Evolutionary conservation across 2,888 invertebrate genomes (phyloP).

Genomic region (Mythimna albipuncta): DNA sequence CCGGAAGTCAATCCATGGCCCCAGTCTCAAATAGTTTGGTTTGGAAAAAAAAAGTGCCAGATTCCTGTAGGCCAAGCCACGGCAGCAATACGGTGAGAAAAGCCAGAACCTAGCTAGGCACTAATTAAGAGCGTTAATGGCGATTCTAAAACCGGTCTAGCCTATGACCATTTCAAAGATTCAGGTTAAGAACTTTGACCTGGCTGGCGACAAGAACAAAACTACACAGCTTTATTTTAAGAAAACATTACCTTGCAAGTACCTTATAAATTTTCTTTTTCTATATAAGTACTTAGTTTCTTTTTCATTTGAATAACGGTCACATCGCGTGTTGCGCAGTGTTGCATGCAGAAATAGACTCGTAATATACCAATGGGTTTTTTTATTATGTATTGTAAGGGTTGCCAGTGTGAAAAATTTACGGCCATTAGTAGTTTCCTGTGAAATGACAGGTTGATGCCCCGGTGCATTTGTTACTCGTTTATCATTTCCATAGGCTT

Average conservation of each 20-base stretch:
- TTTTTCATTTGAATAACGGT: constrained; percentile 40
- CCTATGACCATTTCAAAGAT: constrained; percentile 6
- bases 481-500: constrained; percentile 28
- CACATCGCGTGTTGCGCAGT: constrained; percentile 49
- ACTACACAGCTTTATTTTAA: constrained; percentile 15
- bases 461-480: constrained; percentile 39
- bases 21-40: too few relatives aligned
- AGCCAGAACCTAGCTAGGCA: neutral
- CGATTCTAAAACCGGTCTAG: neutral
- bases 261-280: constrained; percentile 2
- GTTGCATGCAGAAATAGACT: constrained; percentile 52
- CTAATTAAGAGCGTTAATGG: constrained; percentile 12
- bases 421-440: constrained; percentile 59
- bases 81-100: neutral
- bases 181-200: constrained; percentile 52
- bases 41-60: too few relatives aligned
- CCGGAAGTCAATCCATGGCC: too few relatives aligned
- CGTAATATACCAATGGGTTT: constrained; percentile 50
- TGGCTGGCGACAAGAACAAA: constrained; percentile 41
- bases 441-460: constrained; percentile 37
- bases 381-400: constrained; percentile 20
- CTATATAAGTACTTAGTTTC: constrained; percentile 9
- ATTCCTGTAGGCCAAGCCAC: too few relatives aligned
- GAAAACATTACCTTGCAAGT: constrained; percentile 23
- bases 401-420: constrained; percentile 55